These are phyloP conservation scores for Drosophila cardini DNA, from an alignment of 1,140 invertebrate species.

Conservation along the genomic window DNA sequence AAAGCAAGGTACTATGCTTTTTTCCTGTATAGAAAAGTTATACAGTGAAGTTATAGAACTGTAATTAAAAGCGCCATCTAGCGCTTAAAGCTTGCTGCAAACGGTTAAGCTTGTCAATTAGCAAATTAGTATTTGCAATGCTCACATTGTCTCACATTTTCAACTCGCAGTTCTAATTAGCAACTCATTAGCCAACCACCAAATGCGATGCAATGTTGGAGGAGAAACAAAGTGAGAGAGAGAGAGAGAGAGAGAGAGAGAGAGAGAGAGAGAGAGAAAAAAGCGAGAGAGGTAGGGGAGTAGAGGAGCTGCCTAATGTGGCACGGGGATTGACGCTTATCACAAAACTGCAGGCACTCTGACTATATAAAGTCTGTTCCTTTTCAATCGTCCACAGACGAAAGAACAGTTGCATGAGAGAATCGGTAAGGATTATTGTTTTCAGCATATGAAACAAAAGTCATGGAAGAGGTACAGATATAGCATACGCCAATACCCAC, in stretches of 20 bases:
- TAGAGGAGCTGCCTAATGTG: constrained; percentile 11
- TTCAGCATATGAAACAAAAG: constrained; percentile 50
- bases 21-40: too few relatives aligned
- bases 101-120: constrained; percentile 8
- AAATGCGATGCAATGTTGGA: constrained; percentile 59
- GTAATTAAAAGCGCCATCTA: background rate
- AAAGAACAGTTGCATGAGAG: constrained; percentile 3
- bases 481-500: background rate
- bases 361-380: constrained; percentile 1
- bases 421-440: constrained; percentile 53
- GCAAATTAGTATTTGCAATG: constrained; percentile 21
- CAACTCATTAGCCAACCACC: constrained; percentile 71
- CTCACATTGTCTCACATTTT: constrained; percentile 57
- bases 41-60: too few relatives aligned
- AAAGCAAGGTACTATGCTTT: too few relatives aligned
- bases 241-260: background rate
- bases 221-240: background rate
- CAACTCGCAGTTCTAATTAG: constrained; percentile 70
- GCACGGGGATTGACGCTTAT: constrained; percentile 67
- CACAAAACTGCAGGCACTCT: constrained; percentile 60
- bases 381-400: background rate
- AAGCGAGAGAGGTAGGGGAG: too few relatives aligned
- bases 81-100: background rate
- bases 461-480: constrained; percentile 39
- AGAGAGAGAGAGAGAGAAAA: too few relatives aligned